Evolutionary conservation across 2,888 invertebrate species (phyloP).

Genomic region (Cryptops parisi): DNA sequence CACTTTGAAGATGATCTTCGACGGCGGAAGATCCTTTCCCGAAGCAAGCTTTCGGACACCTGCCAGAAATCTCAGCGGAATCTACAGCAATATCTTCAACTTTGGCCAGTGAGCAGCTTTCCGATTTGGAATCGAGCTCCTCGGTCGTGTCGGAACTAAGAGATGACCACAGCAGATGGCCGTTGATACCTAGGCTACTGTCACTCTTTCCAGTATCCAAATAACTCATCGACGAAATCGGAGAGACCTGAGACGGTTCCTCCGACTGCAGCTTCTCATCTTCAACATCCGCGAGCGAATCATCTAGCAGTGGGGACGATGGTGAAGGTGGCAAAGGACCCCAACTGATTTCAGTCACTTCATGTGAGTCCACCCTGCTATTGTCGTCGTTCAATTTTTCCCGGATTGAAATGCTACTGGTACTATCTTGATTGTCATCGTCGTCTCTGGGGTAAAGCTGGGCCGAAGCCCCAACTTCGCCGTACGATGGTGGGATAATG

Average conservation of each 20-base stretch:
- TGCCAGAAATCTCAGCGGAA: too few species aligned
- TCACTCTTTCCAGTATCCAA: neutral
- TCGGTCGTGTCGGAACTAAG: neutral
- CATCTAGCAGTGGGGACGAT: neutral
- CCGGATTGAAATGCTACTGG: neutral
- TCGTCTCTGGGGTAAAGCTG: neutral
- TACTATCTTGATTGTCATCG: neutral
- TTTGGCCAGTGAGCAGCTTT: neutral
- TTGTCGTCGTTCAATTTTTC: neutral
- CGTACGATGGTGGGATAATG: neutral
- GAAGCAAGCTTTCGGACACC: too few species aligned
- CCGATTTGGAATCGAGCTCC: neutral
- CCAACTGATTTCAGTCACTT: neutral
- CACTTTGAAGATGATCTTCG: neutral
- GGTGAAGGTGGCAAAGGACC: constrained; percentile 8
- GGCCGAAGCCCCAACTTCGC: neutral
- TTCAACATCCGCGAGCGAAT: neutral
- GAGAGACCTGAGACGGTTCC: neutral
- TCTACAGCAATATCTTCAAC: neutral
- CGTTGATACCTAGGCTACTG: constrained; percentile 1
- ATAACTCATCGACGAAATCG: constrained; percentile 6
- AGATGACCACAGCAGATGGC: constrained; percentile 8
- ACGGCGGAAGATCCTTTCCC: too few species aligned
- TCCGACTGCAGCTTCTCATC: neutral
- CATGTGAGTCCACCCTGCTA: neutral